Evolutionary conservation across 2,113 vertebrate species (phyloP).

Genomic region (Rhineura floridana): DNA sequence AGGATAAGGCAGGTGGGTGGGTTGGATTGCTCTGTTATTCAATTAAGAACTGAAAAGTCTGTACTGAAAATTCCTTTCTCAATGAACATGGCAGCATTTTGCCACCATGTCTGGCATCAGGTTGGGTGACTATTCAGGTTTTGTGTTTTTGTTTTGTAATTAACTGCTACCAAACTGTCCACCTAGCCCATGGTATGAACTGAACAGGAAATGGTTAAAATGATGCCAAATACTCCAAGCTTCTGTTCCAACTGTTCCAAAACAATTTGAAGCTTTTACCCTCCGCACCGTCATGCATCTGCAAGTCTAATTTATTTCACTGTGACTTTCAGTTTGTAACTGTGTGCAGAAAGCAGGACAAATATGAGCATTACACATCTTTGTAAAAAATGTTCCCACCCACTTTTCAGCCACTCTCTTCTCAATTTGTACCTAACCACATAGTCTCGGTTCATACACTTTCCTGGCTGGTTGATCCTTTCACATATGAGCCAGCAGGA

Average conservation of each 20-base stretch:
- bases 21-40: neutral
- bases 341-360: neutral
- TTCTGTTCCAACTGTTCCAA: neutral
- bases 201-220: conserved; percentile 5
- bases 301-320: neutral
- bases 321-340: neutral
- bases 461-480: neutral
- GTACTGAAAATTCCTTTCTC: neutral
- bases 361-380: neutral
- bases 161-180: neutral
- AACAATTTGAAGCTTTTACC: neutral
- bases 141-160: neutral
- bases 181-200: neutral
- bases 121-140: neutral
- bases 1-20: too few species aligned
- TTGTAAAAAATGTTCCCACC: neutral
- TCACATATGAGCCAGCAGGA: neutral
- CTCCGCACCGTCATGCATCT: neutral
- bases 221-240: neutral
- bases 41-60: neutral
- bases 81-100: neutral
- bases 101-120: neutral
- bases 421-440: neutral
- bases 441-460: neutral
- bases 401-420: neutral